Conservation (phyloP, 2,113 vertebrate genomes). For the Uria lomvia region DNA sequence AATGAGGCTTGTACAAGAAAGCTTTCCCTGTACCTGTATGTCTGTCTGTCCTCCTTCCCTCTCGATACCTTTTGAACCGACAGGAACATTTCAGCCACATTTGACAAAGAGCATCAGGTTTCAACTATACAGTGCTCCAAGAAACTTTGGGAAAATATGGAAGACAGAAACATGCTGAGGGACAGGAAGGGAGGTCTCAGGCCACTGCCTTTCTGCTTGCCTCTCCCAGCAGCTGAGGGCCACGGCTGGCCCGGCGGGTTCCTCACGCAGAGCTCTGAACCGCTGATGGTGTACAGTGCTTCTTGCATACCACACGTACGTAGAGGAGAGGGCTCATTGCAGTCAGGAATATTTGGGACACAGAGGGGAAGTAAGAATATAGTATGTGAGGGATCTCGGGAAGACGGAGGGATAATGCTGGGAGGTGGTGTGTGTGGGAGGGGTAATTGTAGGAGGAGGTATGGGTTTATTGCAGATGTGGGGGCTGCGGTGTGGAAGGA, state of each 20-base stretch:
- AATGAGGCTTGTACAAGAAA: neutral
- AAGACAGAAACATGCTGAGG: neutral
- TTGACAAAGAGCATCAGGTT: neutral
- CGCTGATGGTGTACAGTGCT: fast-evolving
- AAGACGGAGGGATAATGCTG: neutral
- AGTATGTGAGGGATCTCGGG: neutral
- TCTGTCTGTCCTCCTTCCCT: neutral
- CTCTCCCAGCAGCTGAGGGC: neutral
- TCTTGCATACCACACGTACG: fast-evolving
- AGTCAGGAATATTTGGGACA: neutral
- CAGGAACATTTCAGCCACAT: neutral
- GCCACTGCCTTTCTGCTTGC: neutral
- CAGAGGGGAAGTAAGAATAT: neutral
- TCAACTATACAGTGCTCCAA: neutral
- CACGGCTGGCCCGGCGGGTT: neutral
- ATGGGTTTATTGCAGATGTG: neutral
- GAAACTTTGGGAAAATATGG: neutral
- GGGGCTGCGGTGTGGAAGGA: neutral
- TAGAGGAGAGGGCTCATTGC: neutral
- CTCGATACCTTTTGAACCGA: neutral
- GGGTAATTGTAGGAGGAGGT: neutral
- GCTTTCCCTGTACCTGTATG: neutral
- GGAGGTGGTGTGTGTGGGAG: neutral
- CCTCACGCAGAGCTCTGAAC: neutral
- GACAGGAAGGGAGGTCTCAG: neutral